phyloP scores from a whole-genome alignment of 2,888 invertebrate species.

The Caradrina kadenii region DNA sequence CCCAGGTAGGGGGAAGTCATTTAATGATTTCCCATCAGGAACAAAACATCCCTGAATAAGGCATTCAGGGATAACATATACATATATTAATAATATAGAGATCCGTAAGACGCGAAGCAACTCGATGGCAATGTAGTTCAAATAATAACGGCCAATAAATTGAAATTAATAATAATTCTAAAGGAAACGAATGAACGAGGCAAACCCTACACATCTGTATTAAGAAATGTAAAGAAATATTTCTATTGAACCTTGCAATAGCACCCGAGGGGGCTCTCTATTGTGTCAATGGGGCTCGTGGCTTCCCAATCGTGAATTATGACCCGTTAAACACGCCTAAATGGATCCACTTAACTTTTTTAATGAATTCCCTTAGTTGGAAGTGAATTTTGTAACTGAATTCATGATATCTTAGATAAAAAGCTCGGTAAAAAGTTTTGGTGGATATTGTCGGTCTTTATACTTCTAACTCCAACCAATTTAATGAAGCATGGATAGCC shows the following conservation, averaged over 20 bases:
- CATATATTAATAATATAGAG: too few species aligned
- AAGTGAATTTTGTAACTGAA: slow-evolving; percentile 39
- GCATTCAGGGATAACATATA: too few species aligned
- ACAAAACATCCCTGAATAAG: too few species aligned
- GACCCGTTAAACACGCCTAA: slow-evolving; percentile 33
- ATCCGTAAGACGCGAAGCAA: not conserved
- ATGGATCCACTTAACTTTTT: slow-evolving; percentile 33
- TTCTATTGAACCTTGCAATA: slow-evolving; percentile 58
- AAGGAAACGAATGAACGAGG: slow-evolving; percentile 15
- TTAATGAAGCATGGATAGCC: not conserved
- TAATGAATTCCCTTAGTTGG: slow-evolving; percentile 27
- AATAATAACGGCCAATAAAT: slow-evolving; percentile 17
- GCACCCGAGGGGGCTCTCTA: slow-evolving; percentile 61
- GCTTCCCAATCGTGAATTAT: slow-evolving; percentile 55
- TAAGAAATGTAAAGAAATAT: slow-evolving; percentile 57
- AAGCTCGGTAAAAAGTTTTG: slow-evolving; percentile 4
- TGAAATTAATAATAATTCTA: slow-evolving; percentile 36
- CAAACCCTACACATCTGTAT: slow-evolving; percentile 48
- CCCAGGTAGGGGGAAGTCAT: too few species aligned
- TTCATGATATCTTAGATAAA: slow-evolving; percentile 17
- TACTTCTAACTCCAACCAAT: not conserved
- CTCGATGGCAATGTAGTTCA: not conserved
- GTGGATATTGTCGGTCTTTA: not conserved
- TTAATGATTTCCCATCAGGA: too few species aligned
- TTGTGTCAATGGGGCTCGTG: slow-evolving; percentile 54